These are phyloP conservation scores for Drosophila tripunctata DNA, from an alignment of 2,888 invertebrate species.

Conservation along the genomic window DNA sequence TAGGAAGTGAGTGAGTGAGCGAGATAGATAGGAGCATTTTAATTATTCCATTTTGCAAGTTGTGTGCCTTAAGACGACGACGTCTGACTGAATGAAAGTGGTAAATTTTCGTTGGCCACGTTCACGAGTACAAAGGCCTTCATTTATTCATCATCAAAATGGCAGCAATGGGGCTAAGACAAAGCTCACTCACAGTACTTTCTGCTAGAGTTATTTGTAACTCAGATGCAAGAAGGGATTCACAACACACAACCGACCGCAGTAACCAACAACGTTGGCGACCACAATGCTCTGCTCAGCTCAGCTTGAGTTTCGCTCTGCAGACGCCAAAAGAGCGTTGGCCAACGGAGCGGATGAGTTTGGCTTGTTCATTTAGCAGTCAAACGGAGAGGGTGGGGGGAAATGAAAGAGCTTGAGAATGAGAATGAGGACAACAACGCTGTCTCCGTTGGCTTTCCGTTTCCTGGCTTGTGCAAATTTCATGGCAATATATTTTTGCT, in stretches of 20 bases:
- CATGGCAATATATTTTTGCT: constrained; percentile 76
- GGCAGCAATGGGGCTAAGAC: constrained; percentile 59
- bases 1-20: not conserved
- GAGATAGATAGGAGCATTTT: constrained; percentile 29
- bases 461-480: constrained; percentile 73
- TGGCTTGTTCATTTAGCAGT: constrained; percentile 78
- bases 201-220: constrained; percentile 58
- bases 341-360: constrained; percentile 41
- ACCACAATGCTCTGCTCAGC: constrained; percentile 54
- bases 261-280: constrained; percentile 53
- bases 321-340: constrained; percentile 7
- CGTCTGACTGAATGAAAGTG: constrained; percentile 73
- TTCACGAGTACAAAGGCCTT: constrained; percentile 61
- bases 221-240: constrained; percentile 43
- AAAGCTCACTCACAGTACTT: constrained; percentile 33
- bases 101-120: constrained; percentile 56
- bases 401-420: not conserved
- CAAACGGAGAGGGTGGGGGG: constrained; percentile 69
- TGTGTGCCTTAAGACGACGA: constrained; percentile 27
- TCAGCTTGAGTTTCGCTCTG: not conserved
- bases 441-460: constrained; percentile 76
- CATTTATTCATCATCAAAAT: constrained; percentile 78
- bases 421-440: constrained; percentile 33
- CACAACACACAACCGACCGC: constrained; percentile 41
- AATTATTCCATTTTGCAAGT: constrained; percentile 62